Evolutionary conservation across 2,797 vertebrate species (phyloP).

Genomic region (Galago senegalensis): DNA sequence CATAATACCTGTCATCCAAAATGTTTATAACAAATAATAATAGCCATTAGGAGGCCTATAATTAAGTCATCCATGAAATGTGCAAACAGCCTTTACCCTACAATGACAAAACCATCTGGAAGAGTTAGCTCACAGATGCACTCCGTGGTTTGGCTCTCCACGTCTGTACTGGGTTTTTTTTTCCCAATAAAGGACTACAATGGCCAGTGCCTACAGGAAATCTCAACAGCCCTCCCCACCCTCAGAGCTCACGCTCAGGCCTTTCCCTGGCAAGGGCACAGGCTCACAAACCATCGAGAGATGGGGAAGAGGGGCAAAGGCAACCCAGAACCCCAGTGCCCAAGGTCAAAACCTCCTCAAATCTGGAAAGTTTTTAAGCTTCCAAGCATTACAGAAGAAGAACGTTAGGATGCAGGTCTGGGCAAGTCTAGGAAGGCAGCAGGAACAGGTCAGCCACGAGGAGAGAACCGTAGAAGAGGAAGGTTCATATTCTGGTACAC

Average conservation of each 20-base stretch:
- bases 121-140: neutral
- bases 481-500: neutral
- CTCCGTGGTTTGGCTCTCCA: slow-evolving; percentile 7
- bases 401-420: neutral
- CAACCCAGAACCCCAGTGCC: neutral
- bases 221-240: neutral
- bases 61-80: neutral
- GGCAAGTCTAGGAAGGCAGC: neutral
- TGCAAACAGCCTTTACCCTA: neutral
- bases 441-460: fast-evolving
- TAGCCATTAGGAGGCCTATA: neutral
- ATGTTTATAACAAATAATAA: neutral
- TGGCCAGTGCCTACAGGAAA: neutral
- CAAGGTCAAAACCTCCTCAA: neutral
- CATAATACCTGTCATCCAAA: neutral
- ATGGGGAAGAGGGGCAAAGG: neutral
- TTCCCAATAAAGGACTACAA: neutral
- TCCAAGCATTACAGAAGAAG: neutral
- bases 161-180: neutral
- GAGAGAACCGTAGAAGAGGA: neutral
- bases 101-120: neutral
- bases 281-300: neutral
- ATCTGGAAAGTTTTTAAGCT: neutral
- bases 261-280: neutral
- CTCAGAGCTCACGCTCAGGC: neutral